phyloP scores from a whole-genome alignment of 1,140 invertebrate species.

The Drosophila mauritiana region DNA sequence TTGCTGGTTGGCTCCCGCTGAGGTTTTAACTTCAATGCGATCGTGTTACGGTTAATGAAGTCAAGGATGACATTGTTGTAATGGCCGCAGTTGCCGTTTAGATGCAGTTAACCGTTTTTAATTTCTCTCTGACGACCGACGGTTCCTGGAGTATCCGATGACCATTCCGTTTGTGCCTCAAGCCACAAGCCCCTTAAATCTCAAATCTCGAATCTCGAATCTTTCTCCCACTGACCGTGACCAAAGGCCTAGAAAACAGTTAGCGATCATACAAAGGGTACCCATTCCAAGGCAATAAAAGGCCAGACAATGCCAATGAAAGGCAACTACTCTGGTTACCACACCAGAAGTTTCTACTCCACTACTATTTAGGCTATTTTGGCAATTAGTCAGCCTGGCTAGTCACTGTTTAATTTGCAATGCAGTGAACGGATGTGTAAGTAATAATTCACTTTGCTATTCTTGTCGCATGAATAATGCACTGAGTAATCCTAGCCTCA shows the following conservation, averaged over 20 bases:
- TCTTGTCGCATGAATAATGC: conserved; percentile 2
- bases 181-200: too few relatives aligned
- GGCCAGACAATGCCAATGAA: conserved; percentile 6
- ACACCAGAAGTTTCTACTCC: neutral
- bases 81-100: conserved; percentile 2
- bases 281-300: neutral
- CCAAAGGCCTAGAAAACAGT: conserved; percentile 73
- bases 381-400: neutral
- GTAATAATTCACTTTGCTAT: neutral
- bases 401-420: neutral
- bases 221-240: conserved; percentile 70
- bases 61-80: conserved; percentile 78
- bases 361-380: neutral
- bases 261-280: conserved; percentile 12
- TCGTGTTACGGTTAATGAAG: conserved; percentile 66
- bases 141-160: conserved; percentile 48
- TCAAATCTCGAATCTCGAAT: conserved; percentile 8
- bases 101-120: conserved; percentile 63
- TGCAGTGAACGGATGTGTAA: neutral
- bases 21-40: conserved; percentile 36
- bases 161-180: conserved; percentile 1
- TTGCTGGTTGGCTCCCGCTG: conserved; percentile 15
- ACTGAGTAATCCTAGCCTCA: too few relatives aligned
- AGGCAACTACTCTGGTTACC: conserved; percentile 6
- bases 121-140: conserved; percentile 61